Evolutionary conservation across 2,113 vertebrate species (phyloP), one percentile per base, ranked within the genome.

Genomic region (Melospiza georgiana): DNA sequence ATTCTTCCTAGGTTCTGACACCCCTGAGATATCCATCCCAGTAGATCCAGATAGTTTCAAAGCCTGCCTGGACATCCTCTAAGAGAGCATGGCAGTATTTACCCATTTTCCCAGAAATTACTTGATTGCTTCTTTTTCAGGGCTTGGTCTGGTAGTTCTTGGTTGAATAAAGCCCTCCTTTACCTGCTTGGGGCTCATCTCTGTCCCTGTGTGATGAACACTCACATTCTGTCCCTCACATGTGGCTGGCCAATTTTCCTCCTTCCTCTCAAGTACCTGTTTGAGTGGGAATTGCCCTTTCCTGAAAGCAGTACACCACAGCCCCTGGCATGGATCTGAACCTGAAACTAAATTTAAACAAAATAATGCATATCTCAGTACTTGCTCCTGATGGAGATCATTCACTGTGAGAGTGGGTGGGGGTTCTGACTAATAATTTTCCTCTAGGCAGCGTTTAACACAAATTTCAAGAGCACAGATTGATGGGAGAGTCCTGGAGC

Each of bases 271-370:
- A 77, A 37, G 24, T 44, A 69, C 41, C 28, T 20, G 12, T 71
- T 28, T 72, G 54, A n/a, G 18, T 35, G 28, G 49, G 46, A 90
- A 68, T 37, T 0, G 0, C 35, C 24, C 21, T 81, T 89, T 89
- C n/a, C 51, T 89, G 55, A 22, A 73, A 74, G 31, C 11, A 69
- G 8, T 11, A 20, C 9, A 4, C 17, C n/a, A n/a, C 27, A 90
- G 31, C 4, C 14, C 15, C 9, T 46, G 63, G 12, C 30, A 73
- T 0, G 0, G 3, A 44, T 25, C 22, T n/a, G 30, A 54, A 33
- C 11, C 12, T 51, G 52, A 71, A 84, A 74, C 31, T 35, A 62
- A 80, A 89, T 62, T 72, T 41, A 66, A 89, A 62, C 2, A 11
- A 28, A 39, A 23, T 8, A 80, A 2, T 9, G 3, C 15, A 4